These are phyloP conservation scores for Motacilla alba DNA, from an alignment of 2,113 vertebrate genomes.

Conservation along the genomic window DNA sequence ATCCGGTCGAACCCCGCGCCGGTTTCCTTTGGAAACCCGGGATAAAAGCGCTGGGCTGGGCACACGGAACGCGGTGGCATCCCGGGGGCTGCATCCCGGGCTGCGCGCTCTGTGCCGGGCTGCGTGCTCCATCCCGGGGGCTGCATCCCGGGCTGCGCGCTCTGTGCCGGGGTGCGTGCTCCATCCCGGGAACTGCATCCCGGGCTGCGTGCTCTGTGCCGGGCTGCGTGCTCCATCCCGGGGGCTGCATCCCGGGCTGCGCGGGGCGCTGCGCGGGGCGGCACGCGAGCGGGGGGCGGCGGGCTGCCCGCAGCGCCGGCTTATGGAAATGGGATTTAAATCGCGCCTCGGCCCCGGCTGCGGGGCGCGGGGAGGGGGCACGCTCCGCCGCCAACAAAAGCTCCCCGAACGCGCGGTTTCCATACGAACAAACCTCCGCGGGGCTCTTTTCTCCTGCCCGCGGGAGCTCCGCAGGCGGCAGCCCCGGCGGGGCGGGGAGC, in stretches of 20 bases:
- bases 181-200: not conserved
- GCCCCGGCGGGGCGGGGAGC: not conserved
- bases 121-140: not conserved
- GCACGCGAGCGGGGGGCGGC: constrained; percentile 16
- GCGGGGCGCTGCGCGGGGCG: not conserved
- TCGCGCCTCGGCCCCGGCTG: not conserved
- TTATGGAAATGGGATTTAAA: constrained; percentile 41
- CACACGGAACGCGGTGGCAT: not conserved
- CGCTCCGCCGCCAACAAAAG: not conserved
- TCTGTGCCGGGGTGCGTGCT: not conserved
- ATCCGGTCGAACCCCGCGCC: not conserved
- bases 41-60: not conserved
- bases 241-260: not conserved
- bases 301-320: not conserved
- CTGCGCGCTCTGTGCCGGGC: not conserved
- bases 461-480: not conserved
- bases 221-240: not conserved
- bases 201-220: not conserved
- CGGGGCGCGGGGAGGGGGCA: not conserved
- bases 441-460: not conserved
- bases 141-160: not conserved
- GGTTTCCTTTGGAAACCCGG: not conserved
- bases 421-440: not conserved
- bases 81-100: not conserved
- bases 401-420: not conserved